Evolutionary conservation across 2,113 vertebrate species (phyloP), one percentile per base, ranked within the genome.

Genomic region (Oncorhynchus keta): DNA sequence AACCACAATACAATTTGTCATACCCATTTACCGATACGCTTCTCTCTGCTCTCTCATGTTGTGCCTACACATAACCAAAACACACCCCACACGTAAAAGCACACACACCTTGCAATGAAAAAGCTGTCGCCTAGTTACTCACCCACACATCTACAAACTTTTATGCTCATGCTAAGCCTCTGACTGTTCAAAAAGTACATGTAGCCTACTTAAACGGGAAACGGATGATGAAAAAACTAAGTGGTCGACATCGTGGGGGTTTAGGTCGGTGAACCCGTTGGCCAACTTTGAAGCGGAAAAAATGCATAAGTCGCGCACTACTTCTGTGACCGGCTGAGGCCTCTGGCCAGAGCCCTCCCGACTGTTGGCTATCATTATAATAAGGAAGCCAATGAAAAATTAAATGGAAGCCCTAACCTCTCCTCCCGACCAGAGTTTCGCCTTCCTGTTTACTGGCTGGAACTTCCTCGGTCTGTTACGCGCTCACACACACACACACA

Each of bases 361-460:
- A 71, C 72, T 76, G 75, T 84, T 81, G 51, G 59, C 28, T 68
- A 88, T 93, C 90, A 81, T 89, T 93, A 90, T 86, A 89, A 87
- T 76, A 87, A 94, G 92, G 94, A 95, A 91, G 92, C 82, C 12
- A 85, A 93, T 94, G 92, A 94, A 92, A 95, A 95, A 95, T 93
- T 83, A 91, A 88, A 93, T 81, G 84, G 86, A 90, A 92, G 86
- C 86, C 65, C 86, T 87, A 72, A 88, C 85, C 87, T 85, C 88
- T 89, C 90, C 89, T 83, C 84, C 71, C 83, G 88, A 88, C 89
- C 91, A 92, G 93, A 92, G 79, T 91, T 84, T 79, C 55, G 67
- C 81, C 94, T 97, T 97, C 95, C 96, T 98, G 96, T 97, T 98
- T 95, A 95, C 92, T 94, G 88, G 88, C 82, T 88, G 91, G 83